Evolutionary conservation across 1,140 invertebrate genomes (phyloP), one percentile per base, ranked within the genome.

Genomic region (Ceratosolen solmsi): DNA sequence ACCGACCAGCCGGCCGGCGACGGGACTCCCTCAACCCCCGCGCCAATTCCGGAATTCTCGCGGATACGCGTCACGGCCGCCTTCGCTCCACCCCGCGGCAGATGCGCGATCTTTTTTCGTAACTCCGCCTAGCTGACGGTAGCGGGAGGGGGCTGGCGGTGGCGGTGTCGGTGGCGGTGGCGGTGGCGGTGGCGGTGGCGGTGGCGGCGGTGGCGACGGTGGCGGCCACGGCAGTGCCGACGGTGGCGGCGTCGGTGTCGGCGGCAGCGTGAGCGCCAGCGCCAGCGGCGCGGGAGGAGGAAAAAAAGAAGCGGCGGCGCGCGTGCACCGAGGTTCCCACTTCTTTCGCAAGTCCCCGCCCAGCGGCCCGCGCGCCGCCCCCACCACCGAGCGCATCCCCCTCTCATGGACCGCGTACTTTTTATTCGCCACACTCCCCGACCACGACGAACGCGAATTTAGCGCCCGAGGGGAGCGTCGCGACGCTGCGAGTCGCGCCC

Each of bases 41-140:
- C 20, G 63, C 63, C 33, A 51, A 78, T 78, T 78, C 76, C 65
- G 9, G 49, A 68, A 33, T 77, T 27, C 74, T 41, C 56, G 36
- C 41, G 33, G 58, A 49, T 46, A 33, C 33, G 38, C 33, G 65
- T 15, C 30, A 33, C 20, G 51, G n/a, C 30, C 33, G 27, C 33
- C n/a, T n/a, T 71, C 79, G 80, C 80, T 82, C 80, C 80, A 82
- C 80, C 80, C 80, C 80, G 72, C 65, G 58, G 41, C 38, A 20
- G 70, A 46, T 58, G 68, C 77, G 33, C 63, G 36, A 54, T 41
- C n/a, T 82, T 82, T 77, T 82, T 82, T 82, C 80, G 36, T 49
- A 82, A 82, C 80, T 77, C 80, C 80, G 80, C 80, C 80, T 82
- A 36, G 80, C n/a, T 13, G 17, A 8, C 5, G 33, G 20, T 33